These are phyloP conservation scores for Monodelphis domestica DNA, from an alignment of 2,797 vertebrate species.

Conservation along the genomic window DNA sequence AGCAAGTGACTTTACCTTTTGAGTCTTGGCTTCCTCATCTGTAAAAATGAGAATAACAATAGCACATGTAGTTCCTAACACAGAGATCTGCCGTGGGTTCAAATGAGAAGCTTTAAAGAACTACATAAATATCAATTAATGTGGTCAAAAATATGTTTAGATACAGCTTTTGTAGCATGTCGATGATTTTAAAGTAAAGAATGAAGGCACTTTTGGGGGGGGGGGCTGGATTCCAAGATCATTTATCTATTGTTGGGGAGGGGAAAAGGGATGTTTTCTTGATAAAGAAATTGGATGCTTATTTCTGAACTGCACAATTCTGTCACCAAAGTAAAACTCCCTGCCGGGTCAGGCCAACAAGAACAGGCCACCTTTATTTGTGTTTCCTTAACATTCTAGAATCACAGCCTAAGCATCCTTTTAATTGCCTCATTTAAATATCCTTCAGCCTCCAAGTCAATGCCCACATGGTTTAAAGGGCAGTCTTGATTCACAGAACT, in stretches of 20 bases:
- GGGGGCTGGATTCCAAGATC: not conserved
- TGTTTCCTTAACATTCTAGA: slow-evolving; percentile 10
- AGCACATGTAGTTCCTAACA: not conserved
- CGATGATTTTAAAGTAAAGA: not conserved
- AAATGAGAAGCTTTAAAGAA: not conserved
- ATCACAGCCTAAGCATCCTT: not conserved
- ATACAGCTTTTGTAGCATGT: not conserved
- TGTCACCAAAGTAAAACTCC: slow-evolving; percentile 7
- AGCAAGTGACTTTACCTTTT: not conserved
- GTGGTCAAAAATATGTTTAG: not conserved
- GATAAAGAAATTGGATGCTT: not conserved
- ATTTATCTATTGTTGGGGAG: not conserved
- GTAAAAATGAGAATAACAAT: not conserved
- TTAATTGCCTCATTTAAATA: slow-evolving; percentile 25
- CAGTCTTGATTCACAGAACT: slow-evolving; percentile 5
- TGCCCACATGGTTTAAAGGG: not conserved
- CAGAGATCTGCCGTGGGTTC: not conserved
- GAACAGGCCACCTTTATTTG: not conserved
- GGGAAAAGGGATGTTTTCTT: not conserved
- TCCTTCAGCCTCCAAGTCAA: slow-evolving; percentile 1
- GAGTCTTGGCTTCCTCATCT: not conserved
- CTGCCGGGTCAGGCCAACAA: not conserved
- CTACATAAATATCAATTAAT: not conserved
- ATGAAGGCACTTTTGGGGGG: not conserved
- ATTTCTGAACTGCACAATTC: not conserved